phyloP scores from a whole-genome alignment of 2,113 vertebrate genomes.

The Eonycteris spelaea region DNA sequence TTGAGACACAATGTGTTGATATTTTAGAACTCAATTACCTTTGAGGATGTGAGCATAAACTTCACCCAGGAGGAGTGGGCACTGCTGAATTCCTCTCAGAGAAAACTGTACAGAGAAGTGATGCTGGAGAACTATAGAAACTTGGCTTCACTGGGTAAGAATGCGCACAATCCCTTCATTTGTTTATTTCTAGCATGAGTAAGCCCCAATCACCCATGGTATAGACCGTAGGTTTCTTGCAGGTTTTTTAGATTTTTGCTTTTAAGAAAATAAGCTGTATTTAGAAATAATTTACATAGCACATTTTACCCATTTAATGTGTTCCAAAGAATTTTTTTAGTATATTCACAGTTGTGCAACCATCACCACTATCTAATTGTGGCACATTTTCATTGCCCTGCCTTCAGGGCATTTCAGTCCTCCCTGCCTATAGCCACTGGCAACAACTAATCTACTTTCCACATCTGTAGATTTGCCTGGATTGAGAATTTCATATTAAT shows the following conservation, averaged over 20 bases:
- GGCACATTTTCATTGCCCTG: background rate
- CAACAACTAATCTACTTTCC: background rate
- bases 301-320: background rate
- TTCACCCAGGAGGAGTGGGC: background rate
- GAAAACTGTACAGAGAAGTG: background rate
- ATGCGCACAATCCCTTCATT: background rate
- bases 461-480: background rate
- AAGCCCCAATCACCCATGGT: background rate
- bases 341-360: background rate
- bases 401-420: background rate
- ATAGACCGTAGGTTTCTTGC: background rate
- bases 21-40: slow-evolving; percentile 4
- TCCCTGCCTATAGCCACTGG: background rate
- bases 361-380: background rate
- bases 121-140: slow-evolving; percentile 28
- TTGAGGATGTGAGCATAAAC: slow-evolving; percentile 6
- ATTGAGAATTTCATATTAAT: background rate
- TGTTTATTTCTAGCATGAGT: background rate
- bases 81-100: background rate
- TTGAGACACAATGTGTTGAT: background rate
- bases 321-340: background rate
- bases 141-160: background rate
- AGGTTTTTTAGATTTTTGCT: background rate
- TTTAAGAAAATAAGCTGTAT: background rate
- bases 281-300: background rate